A percentile compares a stretch with the other conserved stretches of the same genome.
phyloP scores from a whole-genome alignment of 1,140 invertebrate genomes.

The Armadillidium nasatum region DNA sequence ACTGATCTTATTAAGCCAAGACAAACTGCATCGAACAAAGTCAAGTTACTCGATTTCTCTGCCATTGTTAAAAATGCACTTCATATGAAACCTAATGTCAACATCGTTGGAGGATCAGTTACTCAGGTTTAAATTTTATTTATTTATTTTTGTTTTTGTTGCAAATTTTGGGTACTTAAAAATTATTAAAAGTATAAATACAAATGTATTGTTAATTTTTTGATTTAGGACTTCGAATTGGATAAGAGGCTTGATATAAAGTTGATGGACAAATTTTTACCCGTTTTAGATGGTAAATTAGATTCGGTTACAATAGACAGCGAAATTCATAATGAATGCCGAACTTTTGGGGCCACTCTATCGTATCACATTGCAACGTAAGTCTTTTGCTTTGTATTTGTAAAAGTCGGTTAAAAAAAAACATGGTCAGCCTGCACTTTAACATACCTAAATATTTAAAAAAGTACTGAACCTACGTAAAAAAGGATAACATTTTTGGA shows the following conservation, averaged over 20 bases:
- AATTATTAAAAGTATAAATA: too few species aligned
- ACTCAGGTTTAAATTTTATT: slow-evolving; percentile 51
- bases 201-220: neutral
- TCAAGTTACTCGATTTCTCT: slow-evolving; percentile 76
- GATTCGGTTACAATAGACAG: slow-evolving; percentile 67
- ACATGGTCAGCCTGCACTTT: too few species aligned
- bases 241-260: slow-evolving; percentile 82
- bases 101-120: slow-evolving; percentile 84
- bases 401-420: too few species aligned
- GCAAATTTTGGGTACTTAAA: slow-evolving; percentile 14
- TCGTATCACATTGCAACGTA: slow-evolving; percentile 91
- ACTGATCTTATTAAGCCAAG: slow-evolving; percentile 76
- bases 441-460: too few species aligned
- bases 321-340: slow-evolving; percentile 83
- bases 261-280: slow-evolving; percentile 67
- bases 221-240: slow-evolving; percentile 84
- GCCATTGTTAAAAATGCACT: slow-evolving; percentile 83
- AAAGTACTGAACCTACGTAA: too few species aligned
- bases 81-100: slow-evolving; percentile 79
- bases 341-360: slow-evolving; percentile 87
- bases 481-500: too few species aligned
- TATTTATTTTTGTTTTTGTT: neutral
- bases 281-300: slow-evolving; percentile 67
- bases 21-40: slow-evolving; percentile 65
- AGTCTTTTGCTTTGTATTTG: too few species aligned